Evolutionary conservation across 2,113 vertebrate species (phyloP), one percentile per base, ranked within the genome.

Genomic region (Otolemur garnettii): DNA sequence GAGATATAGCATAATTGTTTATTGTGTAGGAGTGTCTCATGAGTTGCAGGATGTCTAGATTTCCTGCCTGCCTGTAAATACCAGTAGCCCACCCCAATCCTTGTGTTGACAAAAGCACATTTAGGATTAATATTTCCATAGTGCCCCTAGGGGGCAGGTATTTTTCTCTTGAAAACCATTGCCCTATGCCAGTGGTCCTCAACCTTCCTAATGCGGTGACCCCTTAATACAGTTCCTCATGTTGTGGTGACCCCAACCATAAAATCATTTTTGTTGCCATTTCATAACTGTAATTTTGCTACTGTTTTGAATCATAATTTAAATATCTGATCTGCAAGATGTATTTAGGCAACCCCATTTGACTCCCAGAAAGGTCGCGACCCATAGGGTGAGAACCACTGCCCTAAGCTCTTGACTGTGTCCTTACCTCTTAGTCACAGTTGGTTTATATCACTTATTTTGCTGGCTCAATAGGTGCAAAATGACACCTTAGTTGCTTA

Each of bases 361-460:
- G 45, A 9, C 45, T 7, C 45, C 45, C 45, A 50, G 10, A 50
- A 10, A 10, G 8, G 45, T 50, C 1, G 45, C 8, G 45, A 50
- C 45, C 45, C 45, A 50, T 10, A 50, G 45, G 60, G 53, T 68
- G 45, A 92, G 90, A 69, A 60, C 53, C 35, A 42, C 80, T 85
- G 30, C 26, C 30, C 35, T 77, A 59, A 90, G 28, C 55, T 87
- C 81, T 71, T 60, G n/a, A 90, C 35, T 71, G 30, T 89, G 68
- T 86, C 75, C 42, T 84, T 93, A 90, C 19, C n/a, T 86, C 38
- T n/a, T 82, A 68, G 80, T 90, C 18, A 74, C 33, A 92, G 53
- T 75, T 74, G 93, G 90, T 57, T 53, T 93, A 69, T 90, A 81
- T 89, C 66, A 80, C 33, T 92, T 66, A 13, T 87, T 93, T 95